These are phyloP conservation scores for Doris montereyensis DNA, from an alignment of 2,888 invertebrate genomes.

Conservation along the genomic window DNA sequence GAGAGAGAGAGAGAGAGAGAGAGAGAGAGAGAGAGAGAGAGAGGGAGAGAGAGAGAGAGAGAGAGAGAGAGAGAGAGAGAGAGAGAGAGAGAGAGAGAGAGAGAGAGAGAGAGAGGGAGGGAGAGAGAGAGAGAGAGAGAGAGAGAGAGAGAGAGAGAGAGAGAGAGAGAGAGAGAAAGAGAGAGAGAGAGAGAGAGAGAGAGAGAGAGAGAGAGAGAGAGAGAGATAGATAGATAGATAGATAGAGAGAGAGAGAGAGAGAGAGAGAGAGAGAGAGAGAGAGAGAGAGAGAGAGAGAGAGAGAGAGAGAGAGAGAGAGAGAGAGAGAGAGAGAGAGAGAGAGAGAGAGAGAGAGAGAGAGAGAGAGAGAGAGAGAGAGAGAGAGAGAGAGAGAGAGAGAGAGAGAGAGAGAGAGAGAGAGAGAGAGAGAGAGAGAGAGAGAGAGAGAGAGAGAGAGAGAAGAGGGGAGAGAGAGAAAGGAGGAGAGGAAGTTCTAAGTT, in stretches of 20 bases:
- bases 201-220: constrained; percentile 11
- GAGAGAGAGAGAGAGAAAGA: not conserved
- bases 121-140: not conserved
- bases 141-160: not conserved
- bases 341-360: constrained; percentile 26
- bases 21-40: not conserved
- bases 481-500: too few relatives aligned
- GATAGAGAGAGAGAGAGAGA: constrained; percentile 28
- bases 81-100: not conserved
- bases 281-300: constrained; percentile 23
- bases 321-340: constrained; percentile 4
- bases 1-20: not conserved
- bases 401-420: not conserved
- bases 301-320: not conserved
- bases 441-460: constrained; percentile 21
- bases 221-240: constrained; percentile 14
- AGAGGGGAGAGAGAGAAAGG: not conserved
- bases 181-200: not conserved
- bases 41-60: not conserved
- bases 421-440: constrained; percentile 30
- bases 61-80: constrained; percentile 12
- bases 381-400: not conserved
- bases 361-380: not conserved
- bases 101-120: not conserved
- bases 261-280: not conserved